These are phyloP conservation scores for Cantharis lateralis DNA, from an alignment of 2,888 invertebrate genomes.

Conservation along the genomic window DNA sequence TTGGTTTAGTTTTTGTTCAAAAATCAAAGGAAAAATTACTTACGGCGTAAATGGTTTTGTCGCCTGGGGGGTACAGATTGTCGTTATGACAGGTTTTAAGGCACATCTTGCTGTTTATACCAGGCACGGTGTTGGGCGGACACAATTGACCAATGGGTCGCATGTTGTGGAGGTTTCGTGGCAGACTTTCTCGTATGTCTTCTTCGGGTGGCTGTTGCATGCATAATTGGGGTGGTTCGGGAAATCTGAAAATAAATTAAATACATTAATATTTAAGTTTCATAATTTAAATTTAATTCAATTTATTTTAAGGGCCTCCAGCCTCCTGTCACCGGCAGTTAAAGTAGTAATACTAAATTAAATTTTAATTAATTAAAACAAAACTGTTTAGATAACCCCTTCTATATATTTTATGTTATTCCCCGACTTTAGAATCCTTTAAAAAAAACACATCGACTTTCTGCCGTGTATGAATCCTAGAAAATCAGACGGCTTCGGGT, in stretches of 20 bases:
- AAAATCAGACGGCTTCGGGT: no score
- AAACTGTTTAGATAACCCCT: no score
- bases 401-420: no score
- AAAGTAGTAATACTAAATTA: no score
- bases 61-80: slow-evolving; percentile 36
- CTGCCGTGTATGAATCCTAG: no score
- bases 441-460: no score
- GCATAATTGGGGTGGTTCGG: slow-evolving; percentile 75
- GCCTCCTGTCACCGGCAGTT: no score
- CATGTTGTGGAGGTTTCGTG: slow-evolving; percentile 18
- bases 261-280: neutral
- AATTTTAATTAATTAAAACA: no score
- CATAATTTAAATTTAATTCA: no score
- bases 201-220: slow-evolving; percentile 65
- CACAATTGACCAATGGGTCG: slow-evolving; percentile 35
- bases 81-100: slow-evolving; percentile 37
- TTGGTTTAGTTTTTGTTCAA: neutral
- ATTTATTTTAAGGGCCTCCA: no score
- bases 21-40: neutral
- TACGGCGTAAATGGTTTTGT: slow-evolving; percentile 48
- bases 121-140: slow-evolving; percentile 38
- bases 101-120: slow-evolving; percentile 39
- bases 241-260: slow-evolving; percentile 61
- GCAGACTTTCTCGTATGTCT: slow-evolving; percentile 17
- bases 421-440: no score